Evolutionary conservation across 2,797 vertebrate genomes (phyloP), one percentile per base, ranked within the genome.

Genomic region (Gobio occitaniae): DNA sequence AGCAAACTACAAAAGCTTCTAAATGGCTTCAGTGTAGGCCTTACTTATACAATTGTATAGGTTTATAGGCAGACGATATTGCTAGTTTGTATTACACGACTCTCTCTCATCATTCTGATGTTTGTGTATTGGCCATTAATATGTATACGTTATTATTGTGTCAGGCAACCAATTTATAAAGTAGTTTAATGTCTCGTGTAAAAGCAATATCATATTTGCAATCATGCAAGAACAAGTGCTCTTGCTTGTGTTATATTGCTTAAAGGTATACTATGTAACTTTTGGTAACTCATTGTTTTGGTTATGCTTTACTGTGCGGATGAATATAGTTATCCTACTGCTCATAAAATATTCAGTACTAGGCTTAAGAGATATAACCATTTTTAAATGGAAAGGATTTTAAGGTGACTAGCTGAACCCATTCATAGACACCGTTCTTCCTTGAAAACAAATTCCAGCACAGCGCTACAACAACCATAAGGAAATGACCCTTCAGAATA

Each of bases 1-100:
- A 89, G 83, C 38, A 83, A 88, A 82, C 80, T 85, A 89, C 85
- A 87, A 84, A 88, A 86, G 76, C 80, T 77, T 84, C 85, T 89
- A 89, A 89, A 88, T 59, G 83, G 82, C 88, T 83, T 21, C 29
- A 80, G 69, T 82, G 87, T 86, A 76, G 70, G 84, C 44, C 79
- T 82, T 72, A 13, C 71, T 86, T 41, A n/a, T 71, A 84, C 66
- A 68, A 68, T 65, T 48, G n/a, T 32, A 10, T 19, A 72, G 79
- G 59, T 70, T 77, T 78, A 8, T 63, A 56, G 54, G 25, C 38
- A 59, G 79, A 50, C 71, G 36, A 19, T 44, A 66, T 52, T 83
- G 50, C 15, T 32, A 21, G 36, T 21, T 74, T 65, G n/a, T 6
- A 38, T 29, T n/a, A 59, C 19, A 59, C 3, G 8, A 38, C 6